Evolutionary conservation across 2,888 invertebrate genomes (phyloP).

Genomic region (Amblyjoppa proteus): DNA sequence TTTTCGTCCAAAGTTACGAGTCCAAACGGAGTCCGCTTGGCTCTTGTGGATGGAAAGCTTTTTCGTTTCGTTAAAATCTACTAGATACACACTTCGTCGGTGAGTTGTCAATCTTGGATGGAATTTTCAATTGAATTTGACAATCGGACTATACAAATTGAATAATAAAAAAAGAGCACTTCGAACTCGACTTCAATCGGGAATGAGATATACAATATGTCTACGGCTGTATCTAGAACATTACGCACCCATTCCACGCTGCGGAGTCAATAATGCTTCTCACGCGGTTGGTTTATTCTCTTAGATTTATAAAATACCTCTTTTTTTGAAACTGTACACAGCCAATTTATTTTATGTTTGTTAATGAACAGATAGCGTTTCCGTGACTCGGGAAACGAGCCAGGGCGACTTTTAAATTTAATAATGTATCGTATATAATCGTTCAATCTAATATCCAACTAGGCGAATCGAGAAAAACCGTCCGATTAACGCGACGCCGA

Average conservation of each 20-base stretch:
- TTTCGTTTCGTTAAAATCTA: slow-evolving; percentile 53
- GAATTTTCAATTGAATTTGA: slow-evolving; percentile 63
- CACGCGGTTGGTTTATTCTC: slow-evolving; percentile 57
- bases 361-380: slow-evolving; percentile 42
- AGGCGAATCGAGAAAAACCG: background rate
- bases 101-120: slow-evolving; percentile 63
- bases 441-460: slow-evolving; percentile 37
- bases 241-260: slow-evolving; percentile 24
- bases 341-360: slow-evolving; percentile 61
- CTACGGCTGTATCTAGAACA: slow-evolving; percentile 44
- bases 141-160: slow-evolving; percentile 50
- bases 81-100: slow-evolving; percentile 54
- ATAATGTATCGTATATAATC: slow-evolving; percentile 34
- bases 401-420: slow-evolving; percentile 49
- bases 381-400: slow-evolving; percentile 42
- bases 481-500: background rate
- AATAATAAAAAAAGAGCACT: slow-evolving; percentile 19
- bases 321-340: slow-evolving; percentile 66
- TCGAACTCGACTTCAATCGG: slow-evolving; percentile 28
- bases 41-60: slow-evolving; percentile 65
- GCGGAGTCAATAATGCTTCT: slow-evolving; percentile 43
- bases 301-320: slow-evolving; percentile 67
- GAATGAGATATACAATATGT: slow-evolving; percentile 56
- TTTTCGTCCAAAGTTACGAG: slow-evolving; percentile 9
- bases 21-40: slow-evolving; percentile 38